Conservation (phyloP, 2,888 invertebrate genomes). For the Entomobrya proxima region DNA sequence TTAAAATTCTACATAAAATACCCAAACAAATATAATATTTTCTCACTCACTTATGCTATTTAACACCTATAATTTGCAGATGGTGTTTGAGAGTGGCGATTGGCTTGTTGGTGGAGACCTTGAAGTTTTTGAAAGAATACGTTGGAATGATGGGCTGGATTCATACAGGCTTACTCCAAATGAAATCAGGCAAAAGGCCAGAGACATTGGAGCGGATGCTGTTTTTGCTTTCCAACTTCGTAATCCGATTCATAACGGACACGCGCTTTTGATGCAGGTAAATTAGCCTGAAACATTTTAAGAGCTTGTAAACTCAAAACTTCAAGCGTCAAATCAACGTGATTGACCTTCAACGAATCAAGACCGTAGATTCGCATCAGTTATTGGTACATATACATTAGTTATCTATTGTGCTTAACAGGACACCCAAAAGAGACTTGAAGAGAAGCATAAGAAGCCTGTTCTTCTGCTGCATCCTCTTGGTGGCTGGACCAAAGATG, state of each 20-base stretch:
- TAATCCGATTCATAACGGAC: constrained; percentile 99
- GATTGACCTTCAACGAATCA: neutral
- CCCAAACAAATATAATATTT: too few species aligned
- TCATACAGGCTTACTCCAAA: constrained; percentile 95
- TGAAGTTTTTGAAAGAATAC: constrained; percentile 91
- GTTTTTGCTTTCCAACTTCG: constrained; percentile 98
- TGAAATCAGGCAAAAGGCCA: constrained; percentile 89
- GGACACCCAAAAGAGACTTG: constrained; percentile 89
- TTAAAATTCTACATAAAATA: too few species aligned
- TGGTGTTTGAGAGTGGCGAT: constrained; percentile 94
- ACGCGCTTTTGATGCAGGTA: constrained; percentile 95
- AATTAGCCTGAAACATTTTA: neutral
- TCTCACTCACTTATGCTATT: too few species aligned
- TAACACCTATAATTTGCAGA: constrained; percentile 79
- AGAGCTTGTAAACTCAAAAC: neutral
- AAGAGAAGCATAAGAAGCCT: constrained; percentile 91
- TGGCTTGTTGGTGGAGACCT: constrained; percentile 97
- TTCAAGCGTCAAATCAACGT: neutral
- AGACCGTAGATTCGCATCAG: neutral
- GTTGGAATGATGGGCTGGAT: constrained; percentile 97
- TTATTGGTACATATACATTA: too few species aligned
- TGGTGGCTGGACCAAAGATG: constrained; percentile 98
- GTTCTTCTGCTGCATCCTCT: constrained; percentile 96
- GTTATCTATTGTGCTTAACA: too few species aligned
- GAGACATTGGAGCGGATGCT: constrained; percentile 92